phyloP scores from a whole-genome alignment of 2,888 invertebrate genomes.

The Polyploca ridens region DNA sequence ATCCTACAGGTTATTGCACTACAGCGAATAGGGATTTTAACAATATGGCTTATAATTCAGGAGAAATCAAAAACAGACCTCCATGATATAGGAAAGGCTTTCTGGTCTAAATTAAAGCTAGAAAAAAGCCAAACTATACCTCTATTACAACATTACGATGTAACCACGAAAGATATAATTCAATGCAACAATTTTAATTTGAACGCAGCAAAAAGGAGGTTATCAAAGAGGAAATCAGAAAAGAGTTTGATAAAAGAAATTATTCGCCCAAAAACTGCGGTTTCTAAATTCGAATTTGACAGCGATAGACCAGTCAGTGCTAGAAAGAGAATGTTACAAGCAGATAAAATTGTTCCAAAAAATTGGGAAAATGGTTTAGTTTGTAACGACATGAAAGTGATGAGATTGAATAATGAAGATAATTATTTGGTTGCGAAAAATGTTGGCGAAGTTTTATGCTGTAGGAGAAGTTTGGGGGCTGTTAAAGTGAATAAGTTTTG shows the following conservation, averaged over 20 bases:
- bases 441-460: constrained; percentile 69
- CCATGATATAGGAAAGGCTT: constrained; percentile 68
- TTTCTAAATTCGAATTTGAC: constrained; percentile 45
- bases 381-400: constrained; percentile 68
- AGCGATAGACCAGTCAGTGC: constrained; percentile 61
- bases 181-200: constrained; percentile 54
- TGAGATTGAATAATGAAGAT: constrained; percentile 51
- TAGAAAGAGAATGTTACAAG: constrained; percentile 48
- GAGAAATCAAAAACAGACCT: constrained; percentile 50
- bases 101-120: constrained; percentile 69
- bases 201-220: constrained; percentile 65
- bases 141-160: constrained; percentile 54
- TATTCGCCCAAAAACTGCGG: constrained; percentile 57
- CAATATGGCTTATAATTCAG: constrained; percentile 71
- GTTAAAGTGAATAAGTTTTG: constrained; percentile 55
- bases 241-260: constrained; percentile 36
- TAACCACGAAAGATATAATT: constrained; percentile 29
- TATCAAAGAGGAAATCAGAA: constrained; percentile 55
- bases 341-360: constrained; percentile 41
- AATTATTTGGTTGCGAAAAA: constrained; percentile 69
- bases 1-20: constrained; percentile 63
- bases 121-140: constrained; percentile 62
- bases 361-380: constrained; percentile 63
- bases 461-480: constrained; percentile 53
- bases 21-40: constrained; percentile 65